These are phyloP conservation scores for Cavia aperea DNA, from an alignment of 2,113 vertebrate species.

Conservation along the genomic window DNA sequence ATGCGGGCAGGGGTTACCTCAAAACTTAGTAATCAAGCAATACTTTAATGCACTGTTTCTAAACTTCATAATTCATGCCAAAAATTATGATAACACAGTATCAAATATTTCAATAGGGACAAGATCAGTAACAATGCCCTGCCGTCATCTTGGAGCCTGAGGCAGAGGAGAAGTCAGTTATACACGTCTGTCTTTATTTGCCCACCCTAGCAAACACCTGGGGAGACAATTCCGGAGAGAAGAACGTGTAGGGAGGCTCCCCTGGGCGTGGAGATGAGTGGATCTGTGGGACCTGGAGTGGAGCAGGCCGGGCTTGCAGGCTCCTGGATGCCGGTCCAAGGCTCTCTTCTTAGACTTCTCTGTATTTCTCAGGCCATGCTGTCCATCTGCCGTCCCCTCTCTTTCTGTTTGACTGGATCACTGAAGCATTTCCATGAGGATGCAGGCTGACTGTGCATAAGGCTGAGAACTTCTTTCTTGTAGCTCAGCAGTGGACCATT, in stretches of 20 bases:
- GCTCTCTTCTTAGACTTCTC: background rate
- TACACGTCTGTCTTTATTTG: background rate
- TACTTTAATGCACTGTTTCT: background rate
- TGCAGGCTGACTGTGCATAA: background rate
- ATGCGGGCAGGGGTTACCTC: background rate
- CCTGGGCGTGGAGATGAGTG: background rate
- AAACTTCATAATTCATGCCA: background rate
- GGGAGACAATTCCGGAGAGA: background rate
- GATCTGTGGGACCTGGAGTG: background rate
- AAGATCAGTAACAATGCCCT: background rate
- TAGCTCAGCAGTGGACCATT: rapidly evolving
- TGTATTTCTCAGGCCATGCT: rapidly evolving
- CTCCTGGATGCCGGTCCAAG: too few species aligned
- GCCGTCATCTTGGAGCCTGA: background rate
- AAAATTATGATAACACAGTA: background rate
- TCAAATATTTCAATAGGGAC: background rate
- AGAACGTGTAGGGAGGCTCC: background rate
- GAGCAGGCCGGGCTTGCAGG: rapidly evolving
- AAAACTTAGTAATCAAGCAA: background rate
- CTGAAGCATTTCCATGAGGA: background rate
- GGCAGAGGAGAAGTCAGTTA: background rate
- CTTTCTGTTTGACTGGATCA: background rate
- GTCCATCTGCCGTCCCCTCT: background rate
- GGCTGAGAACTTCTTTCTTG: background rate
- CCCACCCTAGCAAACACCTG: background rate